Percentiles rank a stretch among this genome's conserved stretches.
Evolutionary conservation across 2,888 invertebrate species (phyloP).

Genomic region (Plemyria rubiginata): DNA sequence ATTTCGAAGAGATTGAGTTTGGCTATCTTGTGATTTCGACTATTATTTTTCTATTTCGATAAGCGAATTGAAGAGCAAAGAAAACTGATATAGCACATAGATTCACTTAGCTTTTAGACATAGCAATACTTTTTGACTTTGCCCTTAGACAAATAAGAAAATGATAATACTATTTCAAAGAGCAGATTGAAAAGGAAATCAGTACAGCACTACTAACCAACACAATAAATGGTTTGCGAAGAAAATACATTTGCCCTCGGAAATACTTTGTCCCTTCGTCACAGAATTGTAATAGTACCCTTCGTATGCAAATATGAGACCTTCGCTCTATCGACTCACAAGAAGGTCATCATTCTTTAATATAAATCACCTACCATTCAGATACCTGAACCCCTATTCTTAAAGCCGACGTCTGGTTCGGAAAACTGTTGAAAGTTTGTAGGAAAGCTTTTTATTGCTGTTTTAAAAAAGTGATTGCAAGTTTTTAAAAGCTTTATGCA

Average conservation of each 20-base stretch:
- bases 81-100: too few species aligned
- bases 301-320: constrained; percentile 31
- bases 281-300: constrained; percentile 16
- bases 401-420: constrained; percentile 1
- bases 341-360: constrained; percentile 36
- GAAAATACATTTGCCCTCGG: constrained; percentile 20
- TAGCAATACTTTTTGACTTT: too few species aligned
- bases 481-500: too few species aligned
- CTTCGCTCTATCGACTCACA: constrained; percentile 27
- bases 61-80: too few species aligned
- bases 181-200: too few species aligned
- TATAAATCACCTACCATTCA: constrained; percentile 40
- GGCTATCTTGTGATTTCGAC: too few species aligned
- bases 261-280: constrained; percentile 20
- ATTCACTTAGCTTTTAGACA: too few species aligned
- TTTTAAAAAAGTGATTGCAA: background rate
- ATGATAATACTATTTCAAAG: too few species aligned
- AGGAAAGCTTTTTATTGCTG: background rate
- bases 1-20: too few species aligned
- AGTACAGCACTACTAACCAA: background rate
- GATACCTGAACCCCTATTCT: constrained; percentile 33
- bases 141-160: too few species aligned
- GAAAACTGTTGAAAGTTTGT: background rate
- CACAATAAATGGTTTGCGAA: constrained; percentile 21
- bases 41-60: too few species aligned